Evolutionary conservation across 2,113 vertebrate species (phyloP).

Genomic region (Syrmaticus mikado): DNA sequence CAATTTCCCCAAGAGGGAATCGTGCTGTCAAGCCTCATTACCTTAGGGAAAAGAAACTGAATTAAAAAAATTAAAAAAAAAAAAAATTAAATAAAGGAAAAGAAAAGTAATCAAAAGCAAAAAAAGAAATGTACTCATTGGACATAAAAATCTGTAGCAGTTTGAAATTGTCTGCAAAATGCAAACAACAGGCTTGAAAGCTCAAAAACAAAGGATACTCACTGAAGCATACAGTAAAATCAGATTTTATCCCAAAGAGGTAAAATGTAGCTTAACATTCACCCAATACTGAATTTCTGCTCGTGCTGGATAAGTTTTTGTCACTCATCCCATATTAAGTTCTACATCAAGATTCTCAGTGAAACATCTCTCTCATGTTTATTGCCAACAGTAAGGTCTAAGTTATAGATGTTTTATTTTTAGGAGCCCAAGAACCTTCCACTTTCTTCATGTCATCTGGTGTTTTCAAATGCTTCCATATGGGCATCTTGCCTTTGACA

Average conservation of each 20-base stretch:
- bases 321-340: not conserved
- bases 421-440: not conserved
- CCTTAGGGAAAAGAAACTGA: not conserved
- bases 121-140: not conserved
- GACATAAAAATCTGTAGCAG: not conserved
- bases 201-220: not conserved
- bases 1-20: constrained; percentile 28
- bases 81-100: not conserved
- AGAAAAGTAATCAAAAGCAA: not conserved
- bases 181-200: not conserved
- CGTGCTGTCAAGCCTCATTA: constrained; percentile 45
- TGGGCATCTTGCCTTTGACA: not conserved
- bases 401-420: not conserved
- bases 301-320: not conserved
- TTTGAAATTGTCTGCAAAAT: constrained; percentile 8
- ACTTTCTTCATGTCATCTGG: not conserved
- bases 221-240: not conserved
- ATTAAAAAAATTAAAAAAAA: not conserved
- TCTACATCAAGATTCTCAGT: not conserved
- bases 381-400: not conserved
- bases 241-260: not conserved
- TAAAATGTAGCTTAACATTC: not conserved
- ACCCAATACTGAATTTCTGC: rapidly evolving
- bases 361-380: not conserved
- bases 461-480: not conserved